Base-by-base conservation (phyloP, 2,888 invertebrate genomes). In the Ophion ventricosus region DNA sequence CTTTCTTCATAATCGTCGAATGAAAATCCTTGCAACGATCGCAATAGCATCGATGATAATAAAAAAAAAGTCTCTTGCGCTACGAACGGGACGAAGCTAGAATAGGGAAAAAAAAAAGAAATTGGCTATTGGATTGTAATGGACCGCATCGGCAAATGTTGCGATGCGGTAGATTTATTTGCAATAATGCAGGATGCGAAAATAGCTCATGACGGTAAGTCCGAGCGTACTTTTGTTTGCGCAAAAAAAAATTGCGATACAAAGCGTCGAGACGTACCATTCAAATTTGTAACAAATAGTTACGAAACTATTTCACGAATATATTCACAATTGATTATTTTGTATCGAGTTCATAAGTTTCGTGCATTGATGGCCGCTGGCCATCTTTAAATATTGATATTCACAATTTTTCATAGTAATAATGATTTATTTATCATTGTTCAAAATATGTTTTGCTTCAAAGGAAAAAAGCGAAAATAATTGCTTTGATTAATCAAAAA, bases 41-140 rank as follows among this genome's bases (percentile, higher is more conserved):
- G 35, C 40, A 23, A 76, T 70, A 54, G 66, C 29, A 8, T 20
- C 40, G 20, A 23, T 25, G 49, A 81, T 72, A n/a, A n/a, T 66
- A 54, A 40, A 61, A 20, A 63, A 57, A 66, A 76, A 82, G 20
- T 29, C 29, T 57, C 20, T 40, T 64, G 64, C 25, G 25, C 57
- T 26, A 64, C 59, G n/a, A 70, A 66, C 75, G 75, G 72, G 64
- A 82, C 76, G 56, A 61, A 26, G 25, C 25, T 29, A 49, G 26
- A 57, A 17, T 14, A 20, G 10, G 26, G 20, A 63, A 61, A 23
- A 40, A 73, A 11, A 10, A 67, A 72, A 26, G 29, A 76, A 57
- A 54, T 66, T 49, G 8, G 23, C 29, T 43, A 43, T 26, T 49
- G 20, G 26, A 72, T 76, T 59, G 56, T 76, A 73, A 76, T 67